Evolutionary conservation across 2,888 invertebrate genomes (phyloP).

Genomic region (Hydroisotoma schaefferi): DNA sequence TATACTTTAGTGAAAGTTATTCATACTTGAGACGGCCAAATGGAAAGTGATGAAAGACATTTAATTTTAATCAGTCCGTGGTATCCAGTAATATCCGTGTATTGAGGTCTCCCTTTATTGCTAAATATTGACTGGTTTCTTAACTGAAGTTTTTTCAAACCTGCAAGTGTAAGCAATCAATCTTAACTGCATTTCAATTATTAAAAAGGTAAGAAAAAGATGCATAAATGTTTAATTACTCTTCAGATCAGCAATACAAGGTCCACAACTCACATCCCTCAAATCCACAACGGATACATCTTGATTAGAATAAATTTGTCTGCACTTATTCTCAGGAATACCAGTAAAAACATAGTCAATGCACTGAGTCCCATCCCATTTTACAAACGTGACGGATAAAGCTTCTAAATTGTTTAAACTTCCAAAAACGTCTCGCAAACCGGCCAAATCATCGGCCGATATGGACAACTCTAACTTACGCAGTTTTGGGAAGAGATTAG

Average conservation of each 20-base stretch:
- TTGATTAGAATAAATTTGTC: constrained; percentile 30
- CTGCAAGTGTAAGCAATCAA: constrained; percentile 14
- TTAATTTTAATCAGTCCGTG: constrained; percentile 22
- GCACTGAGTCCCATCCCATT: constrained; percentile 20
- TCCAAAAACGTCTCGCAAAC: constrained; percentile 23
- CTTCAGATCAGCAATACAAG: constrained; percentile 24
- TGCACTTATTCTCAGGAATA: constrained; percentile 29
- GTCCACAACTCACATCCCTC: constrained; percentile 16
- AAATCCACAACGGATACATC: constrained; percentile 18
- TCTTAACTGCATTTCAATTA: constrained; percentile 13
- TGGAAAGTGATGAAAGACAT: constrained; percentile 20
- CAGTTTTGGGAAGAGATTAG: constrained; percentile 26
- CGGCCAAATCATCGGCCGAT: constrained; percentile 22
- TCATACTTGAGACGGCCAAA: constrained; percentile 31
- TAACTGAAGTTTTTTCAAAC: constrained; percentile 29
- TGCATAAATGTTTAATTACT: constrained; percentile 8
- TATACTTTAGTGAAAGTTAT: not conserved
- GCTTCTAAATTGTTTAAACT: constrained; percentile 22
- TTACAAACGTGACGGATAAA: constrained; percentile 25
- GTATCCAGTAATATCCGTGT: constrained; percentile 30
- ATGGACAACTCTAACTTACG: constrained; percentile 28
- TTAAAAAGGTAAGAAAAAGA: constrained; percentile 11
- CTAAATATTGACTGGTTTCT: constrained; percentile 28
- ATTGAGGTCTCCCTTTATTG: constrained; percentile 29
- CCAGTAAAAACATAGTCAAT: constrained; percentile 34